Evolutionary conservation across 2,113 vertebrate genomes (phyloP), one percentile per base, ranked within the genome.

Genomic region (Echinops telfairi): DNA sequence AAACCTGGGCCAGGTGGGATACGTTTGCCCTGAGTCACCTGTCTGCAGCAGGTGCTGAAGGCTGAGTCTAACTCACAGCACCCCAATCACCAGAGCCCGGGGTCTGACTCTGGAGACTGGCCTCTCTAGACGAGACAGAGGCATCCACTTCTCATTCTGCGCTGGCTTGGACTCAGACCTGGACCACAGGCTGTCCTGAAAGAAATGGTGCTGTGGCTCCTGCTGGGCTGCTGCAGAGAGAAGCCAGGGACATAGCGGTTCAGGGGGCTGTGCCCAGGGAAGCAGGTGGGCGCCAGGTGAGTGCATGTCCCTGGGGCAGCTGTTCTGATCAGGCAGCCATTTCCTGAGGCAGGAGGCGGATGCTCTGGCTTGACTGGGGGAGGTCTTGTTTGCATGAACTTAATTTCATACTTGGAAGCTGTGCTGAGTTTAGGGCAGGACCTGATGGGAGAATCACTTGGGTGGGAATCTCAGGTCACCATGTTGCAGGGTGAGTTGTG

Each of bases 31-130:
- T 1, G n/a, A n/a, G 87, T 95, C 96, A 96, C 94, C 96, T 94
- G 96, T 66, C 82, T 83, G 33, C 92, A 91, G 94, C 95, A 91
- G 96, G 94, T 94, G 93, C 86, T 19, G 73, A 57, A 1, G 31
- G 19, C 75, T 31, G 86, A 0, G 16, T 60, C 64, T 2, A n/a
- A 70, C 43, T 53, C 78, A 47, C 38, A 68, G 57, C 43, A 1
- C 43, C 76, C 75, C 47, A 17, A 79, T 12, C 64, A 0, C 22
- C 16, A 0, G 64, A n/a, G 23, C 66, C n/a, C 14, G 82, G 71
- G 22, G 27, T 53, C 73, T 4, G 84, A 62, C 81, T 80, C 3
- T 9, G 2, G 36, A 33, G 47, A 25, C 38, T 25, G 29, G 64
- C 36, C 40, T 87, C 36, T 81, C 68, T 3, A 16, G 8, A 2